Conservation (phyloP, 2,113 vertebrate species). For the Mandrillus leucophaeus region DNA sequence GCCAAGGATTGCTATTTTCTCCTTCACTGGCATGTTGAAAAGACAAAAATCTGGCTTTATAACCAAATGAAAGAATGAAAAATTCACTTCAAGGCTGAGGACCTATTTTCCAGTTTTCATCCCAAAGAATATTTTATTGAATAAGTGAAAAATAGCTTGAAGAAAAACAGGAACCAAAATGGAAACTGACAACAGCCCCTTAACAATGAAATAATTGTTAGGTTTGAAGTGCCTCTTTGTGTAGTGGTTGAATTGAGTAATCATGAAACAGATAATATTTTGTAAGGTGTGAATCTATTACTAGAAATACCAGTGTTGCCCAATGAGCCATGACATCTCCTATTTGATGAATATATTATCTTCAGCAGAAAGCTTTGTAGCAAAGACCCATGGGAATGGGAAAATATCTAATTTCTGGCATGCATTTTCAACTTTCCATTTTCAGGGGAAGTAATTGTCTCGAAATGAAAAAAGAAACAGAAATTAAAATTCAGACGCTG, state of each 20-base stretch:
- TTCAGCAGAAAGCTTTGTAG: constrained; percentile 76
- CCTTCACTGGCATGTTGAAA: constrained; percentile 58
- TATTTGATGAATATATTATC: constrained; percentile 80
- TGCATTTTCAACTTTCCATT: constrained; percentile 78
- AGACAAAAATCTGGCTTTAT: constrained; percentile 61
- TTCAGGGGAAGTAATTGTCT: constrained; percentile 96
- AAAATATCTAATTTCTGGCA: constrained; percentile 80
- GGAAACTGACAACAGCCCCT: constrained; percentile 70
- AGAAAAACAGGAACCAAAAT: constrained; percentile 74
- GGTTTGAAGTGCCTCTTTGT: constrained; percentile 72
- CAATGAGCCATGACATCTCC: constrained; percentile 57
- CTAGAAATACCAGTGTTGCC: constrained; percentile 75
- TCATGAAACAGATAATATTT: constrained; percentile 78
- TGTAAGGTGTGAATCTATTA: constrained; percentile 79
- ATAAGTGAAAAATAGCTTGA: constrained; percentile 72
- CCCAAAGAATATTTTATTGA: constrained; percentile 71
- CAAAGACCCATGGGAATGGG: constrained; percentile 61
- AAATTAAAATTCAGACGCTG: constrained; percentile 95
- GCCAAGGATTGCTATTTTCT: constrained; percentile 75
- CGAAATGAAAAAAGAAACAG: constrained; percentile 98
- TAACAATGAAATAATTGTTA: constrained; percentile 77
- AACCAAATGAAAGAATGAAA: constrained; percentile 48
- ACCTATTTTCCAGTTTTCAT: constrained; percentile 66
- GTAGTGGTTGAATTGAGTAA: constrained; percentile 78
- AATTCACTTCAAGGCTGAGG: constrained; percentile 48